A percentile compares a stretch with the other conserved stretches of the same genome.
Evolutionary conservation across 2,113 vertebrate genomes (phyloP).

Genomic region (Coturnix japonica): DNA sequence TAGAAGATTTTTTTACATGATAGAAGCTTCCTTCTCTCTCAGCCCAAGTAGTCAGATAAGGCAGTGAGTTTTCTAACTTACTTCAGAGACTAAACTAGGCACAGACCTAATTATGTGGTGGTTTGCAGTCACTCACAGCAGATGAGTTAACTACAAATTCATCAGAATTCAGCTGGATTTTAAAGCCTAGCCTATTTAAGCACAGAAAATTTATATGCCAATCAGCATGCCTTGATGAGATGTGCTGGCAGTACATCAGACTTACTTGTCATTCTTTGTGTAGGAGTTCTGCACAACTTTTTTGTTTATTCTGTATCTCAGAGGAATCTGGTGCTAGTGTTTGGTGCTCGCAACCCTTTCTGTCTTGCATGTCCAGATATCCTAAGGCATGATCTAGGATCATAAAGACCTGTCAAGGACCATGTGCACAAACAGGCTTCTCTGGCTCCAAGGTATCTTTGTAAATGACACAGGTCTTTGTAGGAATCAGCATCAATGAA

Average conservation of each 20-base stretch:
- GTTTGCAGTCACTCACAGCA: not conserved
- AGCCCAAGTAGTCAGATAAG: not conserved
- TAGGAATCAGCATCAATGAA: not conserved
- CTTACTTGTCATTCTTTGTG: not conserved
- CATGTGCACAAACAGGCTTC: not conserved
- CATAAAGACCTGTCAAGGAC: not conserved
- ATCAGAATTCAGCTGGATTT: not conserved
- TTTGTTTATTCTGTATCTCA: not conserved
- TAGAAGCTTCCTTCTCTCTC: not conserved
- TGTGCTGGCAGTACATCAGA: not conserved
- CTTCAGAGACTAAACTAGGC: not conserved
- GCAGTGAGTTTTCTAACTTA: not conserved
- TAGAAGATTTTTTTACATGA: not conserved
- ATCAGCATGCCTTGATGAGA: not conserved
- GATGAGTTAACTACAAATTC: not conserved
- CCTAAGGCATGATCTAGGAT: not conserved
- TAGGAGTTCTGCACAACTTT: not conserved
- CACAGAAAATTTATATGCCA: not conserved
- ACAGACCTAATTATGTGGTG: not conserved
- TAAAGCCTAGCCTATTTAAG: not conserved
- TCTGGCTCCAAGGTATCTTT: not conserved
- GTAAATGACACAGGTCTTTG: not conserved
- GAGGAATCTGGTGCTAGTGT: no score
- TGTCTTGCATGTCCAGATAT: not conserved
- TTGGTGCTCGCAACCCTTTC: not conserved